Conservation (phyloP, 2,797 vertebrate genomes). For the Rhabdomys pumilio region DNA sequence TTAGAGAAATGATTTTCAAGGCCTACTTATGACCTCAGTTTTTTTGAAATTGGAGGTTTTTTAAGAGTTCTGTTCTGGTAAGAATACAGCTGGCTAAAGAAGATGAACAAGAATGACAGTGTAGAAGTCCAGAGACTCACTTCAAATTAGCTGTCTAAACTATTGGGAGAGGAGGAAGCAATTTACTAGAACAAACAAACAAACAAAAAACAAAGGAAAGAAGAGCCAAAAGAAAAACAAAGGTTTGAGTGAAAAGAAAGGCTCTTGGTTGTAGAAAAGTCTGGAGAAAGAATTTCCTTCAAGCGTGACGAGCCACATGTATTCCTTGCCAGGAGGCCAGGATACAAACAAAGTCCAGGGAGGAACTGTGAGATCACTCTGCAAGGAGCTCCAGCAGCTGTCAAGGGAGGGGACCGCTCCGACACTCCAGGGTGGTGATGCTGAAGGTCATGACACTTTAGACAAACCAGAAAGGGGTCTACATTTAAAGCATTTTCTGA, state of each 20-base stretch:
- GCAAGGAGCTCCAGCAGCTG: neutral
- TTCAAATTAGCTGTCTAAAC: neutral
- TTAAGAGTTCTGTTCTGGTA: neutral
- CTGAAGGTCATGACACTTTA: neutral
- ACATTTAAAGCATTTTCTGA: neutral
- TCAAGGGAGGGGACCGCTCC: neutral
- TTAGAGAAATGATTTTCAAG: conserved; percentile 10
- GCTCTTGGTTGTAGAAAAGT: neutral
- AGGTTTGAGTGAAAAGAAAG: neutral
- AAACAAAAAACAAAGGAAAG: neutral
- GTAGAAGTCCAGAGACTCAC: neutral
- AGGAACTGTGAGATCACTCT: neutral
- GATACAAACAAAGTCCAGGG: neutral
- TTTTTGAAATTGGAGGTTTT: neutral
- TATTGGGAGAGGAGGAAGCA: neutral
- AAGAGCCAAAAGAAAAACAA: neutral
- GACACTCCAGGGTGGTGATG: neutral
- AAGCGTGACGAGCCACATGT: neutral
- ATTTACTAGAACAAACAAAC: neutral
- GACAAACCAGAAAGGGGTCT: neutral
- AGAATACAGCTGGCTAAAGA: neutral
- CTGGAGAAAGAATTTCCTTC: neutral
- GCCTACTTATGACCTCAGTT: neutral
- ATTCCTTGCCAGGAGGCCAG: neutral
- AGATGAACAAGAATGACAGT: neutral